Percentiles rank a stretch among this genome's conserved stretches.
These are phyloP conservation scores for Telmatochromis sp. DNA, from an alignment of 2,113 vertebrate genomes.

Conservation along the genomic window DNA sequence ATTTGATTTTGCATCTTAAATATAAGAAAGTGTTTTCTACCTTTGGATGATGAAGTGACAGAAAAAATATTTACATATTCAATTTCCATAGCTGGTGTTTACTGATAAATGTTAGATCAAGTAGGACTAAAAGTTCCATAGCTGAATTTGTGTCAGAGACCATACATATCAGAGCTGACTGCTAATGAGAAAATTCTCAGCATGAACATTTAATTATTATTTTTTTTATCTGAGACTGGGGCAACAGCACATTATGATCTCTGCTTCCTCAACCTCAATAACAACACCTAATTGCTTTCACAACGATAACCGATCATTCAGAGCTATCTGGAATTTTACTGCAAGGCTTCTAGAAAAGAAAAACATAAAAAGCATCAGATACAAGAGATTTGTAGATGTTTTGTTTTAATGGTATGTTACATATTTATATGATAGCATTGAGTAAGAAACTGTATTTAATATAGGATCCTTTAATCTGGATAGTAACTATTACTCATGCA, in stretches of 20 bases:
- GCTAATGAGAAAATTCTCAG: constrained; percentile 37
- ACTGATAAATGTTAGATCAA: not conserved
- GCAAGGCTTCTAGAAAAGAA: not conserved
- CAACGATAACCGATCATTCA: not conserved
- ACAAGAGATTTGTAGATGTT: not conserved
- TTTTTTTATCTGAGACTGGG: constrained; percentile 10
- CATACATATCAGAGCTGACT: not conserved
- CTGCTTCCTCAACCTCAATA: constrained; percentile 3
- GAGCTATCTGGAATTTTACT: not conserved
- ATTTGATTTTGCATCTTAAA: not conserved
- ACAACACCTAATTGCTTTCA: constrained; percentile 28
- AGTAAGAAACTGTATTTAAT: not conserved
- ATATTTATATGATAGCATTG: not conserved
- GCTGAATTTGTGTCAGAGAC: not conserved
- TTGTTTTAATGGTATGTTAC: not conserved
- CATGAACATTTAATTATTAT: constrained; percentile 21
- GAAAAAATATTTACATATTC: not conserved
- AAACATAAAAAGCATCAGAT: not conserved
- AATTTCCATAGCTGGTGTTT: not conserved
- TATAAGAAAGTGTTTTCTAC: not conserved
- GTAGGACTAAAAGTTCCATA: not conserved
- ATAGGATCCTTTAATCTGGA: not conserved
- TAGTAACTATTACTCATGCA: not conserved
- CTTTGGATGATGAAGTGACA: not conserved
- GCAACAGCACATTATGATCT: constrained; percentile 20